A percentile compares a stretch with the other conserved stretches of the same genome.
These are phyloP conservation scores for Melanostoma scalare DNA, from an alignment of 2,888 invertebrate genomes.

Conservation along the genomic window DNA sequence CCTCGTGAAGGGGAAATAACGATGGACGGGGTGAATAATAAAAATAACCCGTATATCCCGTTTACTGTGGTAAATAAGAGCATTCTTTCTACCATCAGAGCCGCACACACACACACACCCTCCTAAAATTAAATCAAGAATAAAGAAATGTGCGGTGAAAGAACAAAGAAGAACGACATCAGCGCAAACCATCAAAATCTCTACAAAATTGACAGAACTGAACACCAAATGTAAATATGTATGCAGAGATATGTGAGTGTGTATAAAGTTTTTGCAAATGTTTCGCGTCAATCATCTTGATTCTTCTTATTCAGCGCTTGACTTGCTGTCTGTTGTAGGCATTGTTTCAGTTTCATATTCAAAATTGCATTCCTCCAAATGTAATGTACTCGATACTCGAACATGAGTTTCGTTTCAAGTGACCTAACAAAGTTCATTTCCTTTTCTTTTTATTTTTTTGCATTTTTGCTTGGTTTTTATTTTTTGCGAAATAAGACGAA, in stretches of 20 bases:
- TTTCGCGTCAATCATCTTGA: too few relatives aligned
- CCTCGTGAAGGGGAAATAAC: slow-evolving; percentile 57
- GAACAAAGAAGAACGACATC: slow-evolving; percentile 52
- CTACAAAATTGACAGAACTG: slow-evolving; percentile 39
- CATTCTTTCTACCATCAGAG: slow-evolving; percentile 26
- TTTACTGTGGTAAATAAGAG: slow-evolving; percentile 62
- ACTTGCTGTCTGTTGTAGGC: too few relatives aligned
- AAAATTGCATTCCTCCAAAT: slow-evolving; percentile 13
- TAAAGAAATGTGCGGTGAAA: slow-evolving; percentile 57
- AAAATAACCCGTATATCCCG: slow-evolving; percentile 69
- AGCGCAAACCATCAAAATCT: slow-evolving; percentile 31
- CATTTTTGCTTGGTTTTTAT: too few relatives aligned
- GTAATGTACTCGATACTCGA: too few relatives aligned
- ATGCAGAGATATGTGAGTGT: too few relatives aligned
- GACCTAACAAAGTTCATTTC: slow-evolving; percentile 56
- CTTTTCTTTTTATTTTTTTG: slow-evolving; percentile 40
- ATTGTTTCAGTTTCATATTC: slow-evolving; percentile 37
- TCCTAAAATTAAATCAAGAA: slow-evolving; percentile 34
- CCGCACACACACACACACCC: slow-evolving; percentile 23
- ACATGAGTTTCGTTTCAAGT: slow-evolving; percentile 32
- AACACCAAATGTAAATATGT: slow-evolving; percentile 29
- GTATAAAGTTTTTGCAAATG: too few relatives aligned
- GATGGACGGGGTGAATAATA: slow-evolving; percentile 46
- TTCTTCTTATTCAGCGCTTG: too few relatives aligned
- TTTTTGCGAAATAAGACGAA: neutral